Evolutionary conservation across 1,140 invertebrate species (phyloP).

Genomic region (Watersipora subatra): DNA sequence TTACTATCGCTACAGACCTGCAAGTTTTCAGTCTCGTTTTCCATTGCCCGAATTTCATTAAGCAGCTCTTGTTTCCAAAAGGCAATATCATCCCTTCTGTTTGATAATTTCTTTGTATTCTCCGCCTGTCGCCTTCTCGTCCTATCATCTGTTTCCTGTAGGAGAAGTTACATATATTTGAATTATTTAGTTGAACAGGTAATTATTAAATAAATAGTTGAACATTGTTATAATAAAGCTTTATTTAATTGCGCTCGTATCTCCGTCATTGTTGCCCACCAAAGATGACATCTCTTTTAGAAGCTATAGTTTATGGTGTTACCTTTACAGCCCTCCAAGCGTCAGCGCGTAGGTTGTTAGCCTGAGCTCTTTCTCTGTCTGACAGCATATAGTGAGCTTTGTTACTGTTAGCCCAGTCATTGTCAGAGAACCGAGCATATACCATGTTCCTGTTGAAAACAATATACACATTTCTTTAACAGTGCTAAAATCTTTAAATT

Average conservation of each 20-base stretch:
- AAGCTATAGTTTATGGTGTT: too few species aligned
- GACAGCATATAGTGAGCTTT: conserved; percentile 68
- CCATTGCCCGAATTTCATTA: conserved; percentile 63
- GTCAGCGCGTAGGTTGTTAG: conserved; percentile 48
- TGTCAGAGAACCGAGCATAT: conserved; percentile 57
- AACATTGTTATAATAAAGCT: too few species aligned
- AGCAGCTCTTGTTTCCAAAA: conserved; percentile 74
- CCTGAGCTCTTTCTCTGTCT: conserved; percentile 66
- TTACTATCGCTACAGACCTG: too few species aligned
- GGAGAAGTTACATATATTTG: too few species aligned
- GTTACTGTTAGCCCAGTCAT: conserved; percentile 79
- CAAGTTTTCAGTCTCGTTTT: conserved; percentile 56
- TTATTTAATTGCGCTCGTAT: conserved; percentile 5
- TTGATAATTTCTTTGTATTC: conserved; percentile 40
- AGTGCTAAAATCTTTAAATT: not conserved
- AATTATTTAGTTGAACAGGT: too few species aligned
- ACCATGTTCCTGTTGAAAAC: conserved; percentile 25
- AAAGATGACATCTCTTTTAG: too few species aligned
- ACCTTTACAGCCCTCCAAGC: conserved; percentile 33
- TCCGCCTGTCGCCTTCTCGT: conserved; percentile 35
- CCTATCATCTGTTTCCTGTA: conserved; percentile 30
- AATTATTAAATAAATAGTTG: too few species aligned
- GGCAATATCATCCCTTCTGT: conserved; percentile 69
- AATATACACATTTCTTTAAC: conserved; percentile 1
- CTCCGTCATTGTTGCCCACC: too few species aligned